Evolutionary conservation across 2,797 vertebrate genomes (phyloP).

Genomic region (Alca torda): DNA sequence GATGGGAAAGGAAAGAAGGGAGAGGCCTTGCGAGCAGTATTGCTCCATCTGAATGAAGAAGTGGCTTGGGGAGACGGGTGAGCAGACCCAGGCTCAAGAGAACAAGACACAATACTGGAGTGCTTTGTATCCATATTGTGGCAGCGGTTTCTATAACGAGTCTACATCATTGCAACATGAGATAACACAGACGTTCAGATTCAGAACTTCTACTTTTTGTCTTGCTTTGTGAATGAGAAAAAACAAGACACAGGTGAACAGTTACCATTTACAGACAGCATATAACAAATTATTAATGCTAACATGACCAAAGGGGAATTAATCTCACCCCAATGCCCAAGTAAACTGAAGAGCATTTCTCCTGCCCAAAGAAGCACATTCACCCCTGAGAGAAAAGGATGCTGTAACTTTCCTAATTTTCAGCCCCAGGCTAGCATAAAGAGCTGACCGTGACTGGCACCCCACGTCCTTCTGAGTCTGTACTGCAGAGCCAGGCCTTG

Average conservation of each 20-base stretch:
- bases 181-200: background rate
- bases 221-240: background rate
- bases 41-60: background rate
- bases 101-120: background rate
- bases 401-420: background rate
- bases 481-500: background rate
- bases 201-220: background rate
- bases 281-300: background rate
- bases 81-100: background rate
- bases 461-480: background rate
- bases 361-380: background rate
- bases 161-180: fast-evolving
- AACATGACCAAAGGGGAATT: background rate
- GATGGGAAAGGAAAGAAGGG: background rate
- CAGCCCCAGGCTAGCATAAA: background rate
- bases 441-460: background rate
- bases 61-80: background rate
- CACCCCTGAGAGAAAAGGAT: background rate
- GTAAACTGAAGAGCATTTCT: background rate
- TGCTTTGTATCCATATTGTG: background rate
- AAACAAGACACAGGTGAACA: background rate
- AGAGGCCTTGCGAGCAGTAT: background rate
- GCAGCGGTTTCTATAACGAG: background rate
- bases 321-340: background rate
- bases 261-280: background rate